phyloP scores from a whole-genome alignment of 2,888 invertebrate species.

The Heliconius ismenius region DNA sequence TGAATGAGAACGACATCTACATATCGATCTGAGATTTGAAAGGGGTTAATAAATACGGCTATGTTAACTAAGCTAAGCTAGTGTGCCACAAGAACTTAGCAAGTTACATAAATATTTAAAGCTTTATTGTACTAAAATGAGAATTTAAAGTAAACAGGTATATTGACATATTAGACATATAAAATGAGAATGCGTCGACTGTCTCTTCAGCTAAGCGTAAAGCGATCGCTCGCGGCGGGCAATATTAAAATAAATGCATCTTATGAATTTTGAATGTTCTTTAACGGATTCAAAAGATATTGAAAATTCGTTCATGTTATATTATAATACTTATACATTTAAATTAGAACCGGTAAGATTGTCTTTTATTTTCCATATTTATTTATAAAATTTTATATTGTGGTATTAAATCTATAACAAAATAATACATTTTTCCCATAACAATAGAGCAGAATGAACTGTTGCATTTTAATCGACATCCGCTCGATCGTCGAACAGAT shows the following conservation, averaged over 20 bases:
- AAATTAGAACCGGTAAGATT: not conserved
- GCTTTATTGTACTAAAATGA: not conserved
- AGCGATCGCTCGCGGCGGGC: slow-evolving; percentile 8
- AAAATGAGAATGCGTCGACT: slow-evolving; percentile 6
- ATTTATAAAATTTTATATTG: not conserved
- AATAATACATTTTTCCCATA: not conserved
- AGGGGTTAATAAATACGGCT: no score
- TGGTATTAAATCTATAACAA: not conserved
- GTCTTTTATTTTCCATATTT: not conserved
- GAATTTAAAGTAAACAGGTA: slow-evolving; percentile 11
- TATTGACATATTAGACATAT: slow-evolving; percentile 10
- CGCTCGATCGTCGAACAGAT: not conserved
- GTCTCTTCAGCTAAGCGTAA: slow-evolving; percentile 5
- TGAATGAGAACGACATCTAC: not conserved
- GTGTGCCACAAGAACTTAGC: not conserved
- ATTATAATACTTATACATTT: not conserved
- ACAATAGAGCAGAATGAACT: not conserved
- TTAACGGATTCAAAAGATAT: slow-evolving; percentile 12
- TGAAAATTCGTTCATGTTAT: slow-evolving; percentile 9
- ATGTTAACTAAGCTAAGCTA: no score
- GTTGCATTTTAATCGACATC: slow-evolving; percentile 5
- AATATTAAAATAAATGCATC: slow-evolving; percentile 27
- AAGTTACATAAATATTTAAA: not conserved
- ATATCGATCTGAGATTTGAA: no score
- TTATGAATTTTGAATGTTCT: slow-evolving; percentile 22